Evolutionary conservation across 2,888 invertebrate genomes (phyloP).

Genomic region (Caenorhabditis virilis): DNA sequence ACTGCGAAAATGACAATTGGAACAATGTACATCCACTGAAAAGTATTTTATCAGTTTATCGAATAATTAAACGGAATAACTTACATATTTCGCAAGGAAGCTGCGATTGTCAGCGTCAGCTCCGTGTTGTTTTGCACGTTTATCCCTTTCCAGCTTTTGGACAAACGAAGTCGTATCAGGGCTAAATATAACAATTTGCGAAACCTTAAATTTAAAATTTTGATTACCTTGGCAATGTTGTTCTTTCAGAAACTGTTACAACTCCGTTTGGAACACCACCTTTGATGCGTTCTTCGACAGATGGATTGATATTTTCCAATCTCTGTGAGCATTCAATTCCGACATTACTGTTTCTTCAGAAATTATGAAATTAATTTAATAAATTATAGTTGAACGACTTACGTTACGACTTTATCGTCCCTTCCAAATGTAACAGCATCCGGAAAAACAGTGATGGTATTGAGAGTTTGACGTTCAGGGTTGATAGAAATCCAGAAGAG

Average conservation of each 20-base stretch:
- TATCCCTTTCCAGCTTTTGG: slow-evolving; percentile 88
- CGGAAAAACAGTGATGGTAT: slow-evolving; percentile 62
- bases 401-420: slow-evolving; percentile 9
- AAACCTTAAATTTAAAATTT: background rate
- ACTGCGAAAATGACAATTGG: slow-evolving; percentile 88
- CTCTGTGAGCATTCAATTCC: background rate
- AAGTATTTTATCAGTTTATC: slow-evolving; percentile 68
- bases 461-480: slow-evolving; percentile 44
- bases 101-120: slow-evolving; percentile 82
- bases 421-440: slow-evolving; percentile 36
- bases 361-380: background rate
- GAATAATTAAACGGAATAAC: too few species aligned
- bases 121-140: slow-evolving; percentile 82
- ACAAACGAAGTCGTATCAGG: slow-evolving; percentile 95
- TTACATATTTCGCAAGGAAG: slow-evolving; percentile 96
- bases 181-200: slow-evolving; percentile 11
- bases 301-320: background rate
- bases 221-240: slow-evolving; percentile 25
- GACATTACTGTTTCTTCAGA: background rate
- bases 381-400: too few species aligned
- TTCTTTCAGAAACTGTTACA: slow-evolving; percentile 28
- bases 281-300: slow-evolving; percentile 1
- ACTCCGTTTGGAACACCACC: slow-evolving; percentile 28
- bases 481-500: slow-evolving; percentile 58
- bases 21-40: slow-evolving; percentile 98